Evolutionary conservation across 1,140 invertebrate species (phyloP).

Genomic region (Zaprionus kolodkinae): DNA sequence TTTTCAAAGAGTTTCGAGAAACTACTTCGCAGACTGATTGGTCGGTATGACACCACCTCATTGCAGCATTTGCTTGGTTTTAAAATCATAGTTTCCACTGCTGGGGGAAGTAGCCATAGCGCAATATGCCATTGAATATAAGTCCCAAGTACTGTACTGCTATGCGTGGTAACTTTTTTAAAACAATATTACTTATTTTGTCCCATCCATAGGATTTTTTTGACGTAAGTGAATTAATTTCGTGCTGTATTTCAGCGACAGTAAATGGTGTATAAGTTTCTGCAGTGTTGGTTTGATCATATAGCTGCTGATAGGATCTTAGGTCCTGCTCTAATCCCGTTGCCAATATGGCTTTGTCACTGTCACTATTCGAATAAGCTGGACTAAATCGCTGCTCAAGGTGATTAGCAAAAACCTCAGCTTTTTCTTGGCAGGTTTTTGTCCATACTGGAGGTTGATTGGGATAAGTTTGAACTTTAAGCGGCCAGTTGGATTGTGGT

Average conservation of each 20-base stretch:
- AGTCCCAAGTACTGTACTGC: background rate
- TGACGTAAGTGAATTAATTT: background rate
- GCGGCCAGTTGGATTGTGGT: conserved; percentile 25
- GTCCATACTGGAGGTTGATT: background rate
- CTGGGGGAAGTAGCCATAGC: background rate
- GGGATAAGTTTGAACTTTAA: background rate
- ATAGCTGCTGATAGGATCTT: too few relatives aligned
- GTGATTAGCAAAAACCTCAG: background rate
- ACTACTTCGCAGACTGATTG: conserved; percentile 8
- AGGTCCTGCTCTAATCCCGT: too few relatives aligned
- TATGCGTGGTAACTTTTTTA: conserved; percentile 5
- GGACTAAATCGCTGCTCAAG: conserved; percentile 8
- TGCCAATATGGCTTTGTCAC: too few relatives aligned
- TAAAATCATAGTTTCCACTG: conserved; percentile 29
- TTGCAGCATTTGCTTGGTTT: conserved; percentile 21
- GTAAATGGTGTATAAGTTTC: background rate
- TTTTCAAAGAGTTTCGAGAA: conserved; percentile 30
- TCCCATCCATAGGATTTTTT: conserved; percentile 14
- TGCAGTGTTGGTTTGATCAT: too few relatives aligned
- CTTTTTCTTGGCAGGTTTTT: conserved; percentile 3
- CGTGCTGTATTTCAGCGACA: background rate
- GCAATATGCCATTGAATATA: conserved; percentile 5
- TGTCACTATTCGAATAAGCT: too few relatives aligned
- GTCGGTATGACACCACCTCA: conserved; percentile 8
- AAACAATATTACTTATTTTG: background rate